Evolutionary conservation across 2,797 vertebrate species (phyloP), one percentile per base, ranked within the genome.

Genomic region (Danionella dracula): DNA sequence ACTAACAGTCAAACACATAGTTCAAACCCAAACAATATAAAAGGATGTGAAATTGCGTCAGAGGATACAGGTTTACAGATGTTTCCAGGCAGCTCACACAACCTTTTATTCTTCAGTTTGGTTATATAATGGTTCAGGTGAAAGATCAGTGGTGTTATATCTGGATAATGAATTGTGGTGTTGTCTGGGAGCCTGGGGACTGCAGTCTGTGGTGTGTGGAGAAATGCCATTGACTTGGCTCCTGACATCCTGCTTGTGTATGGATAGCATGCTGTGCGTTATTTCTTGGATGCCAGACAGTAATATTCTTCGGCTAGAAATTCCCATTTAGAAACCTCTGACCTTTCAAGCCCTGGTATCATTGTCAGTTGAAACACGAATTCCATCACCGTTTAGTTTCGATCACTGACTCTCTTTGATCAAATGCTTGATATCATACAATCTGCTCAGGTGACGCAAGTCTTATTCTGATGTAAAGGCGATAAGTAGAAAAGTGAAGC

Each of bases 301-400:
- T 48, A 48, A 57, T 31, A 66, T 57, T 66, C 63, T 42, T 32
- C 32, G 27, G 63, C 15, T 20, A 48, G 63, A 66, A 48, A 66
- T 46, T 66, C 63, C 63, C 53, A 66, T 66, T 57, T 46, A 48
- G 63, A 48, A 56, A 57, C 63, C 63, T 46, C 63, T 46, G 63
- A 66, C 63, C 63, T 66, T 66, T 57, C 23, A 32, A 57, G 63
- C 42, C 6, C 16, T 48, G 37, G 42, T 49, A 48, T 40, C 53
- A 66, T 66, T 57, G 32, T 57, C 63, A 66, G 46, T 66, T 48
- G 15, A 37, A 42, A 66, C 53, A 66, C 34, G 34, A 66, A 56
- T 57, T 56, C 21, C 63, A 66, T 66, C 51, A 56, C 41, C 63
- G 55, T 62, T 61, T 69, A 20, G 32, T 62, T 53, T 53, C 34